These are phyloP conservation scores for Crepidodera aurea DNA, from an alignment of 2,888 invertebrate species.

Conservation along the genomic window DNA sequence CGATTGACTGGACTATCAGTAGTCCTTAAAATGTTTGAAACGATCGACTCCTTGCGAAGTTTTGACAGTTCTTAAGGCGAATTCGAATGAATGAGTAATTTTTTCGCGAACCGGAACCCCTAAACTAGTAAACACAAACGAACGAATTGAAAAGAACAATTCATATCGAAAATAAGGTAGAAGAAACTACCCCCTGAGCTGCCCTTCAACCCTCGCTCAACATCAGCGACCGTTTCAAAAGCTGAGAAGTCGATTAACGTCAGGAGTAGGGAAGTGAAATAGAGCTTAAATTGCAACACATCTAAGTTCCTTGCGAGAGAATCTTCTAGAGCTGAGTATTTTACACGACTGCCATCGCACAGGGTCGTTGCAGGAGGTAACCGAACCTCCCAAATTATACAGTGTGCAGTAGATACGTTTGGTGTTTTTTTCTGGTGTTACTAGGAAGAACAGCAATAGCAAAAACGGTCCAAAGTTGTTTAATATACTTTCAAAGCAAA, in stretches of 20 bases:
- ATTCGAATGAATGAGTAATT: constrained; percentile 37
- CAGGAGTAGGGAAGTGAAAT: constrained; percentile 61
- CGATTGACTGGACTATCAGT: too few relatives aligned
- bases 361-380: constrained; percentile 17
- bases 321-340: constrained; percentile 57
- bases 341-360: constrained; percentile 55
- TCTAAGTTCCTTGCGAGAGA: constrained; percentile 58
- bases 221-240: constrained; percentile 55
- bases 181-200: constrained; percentile 34
- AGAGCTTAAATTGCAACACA: constrained; percentile 62
- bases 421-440: too few relatives aligned
- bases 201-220: constrained; percentile 43
- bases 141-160: constrained; percentile 45
- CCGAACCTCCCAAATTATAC: too few relatives aligned
- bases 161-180: constrained; percentile 43
- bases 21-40: too few relatives aligned
- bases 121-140: constrained; percentile 41
- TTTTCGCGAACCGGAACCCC: constrained; percentile 22
- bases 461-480: too few relatives aligned
- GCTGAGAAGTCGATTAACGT: constrained; percentile 62
- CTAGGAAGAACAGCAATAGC: too few relatives aligned
- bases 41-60: background rate
- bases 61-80: constrained; percentile 3
- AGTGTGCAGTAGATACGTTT: too few relatives aligned
- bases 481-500: too few relatives aligned